Evolutionary conservation across 1,140 invertebrate genomes (phyloP), one percentile per base, ranked within the genome.

Genomic region (Drosophila seguyi): DNA sequence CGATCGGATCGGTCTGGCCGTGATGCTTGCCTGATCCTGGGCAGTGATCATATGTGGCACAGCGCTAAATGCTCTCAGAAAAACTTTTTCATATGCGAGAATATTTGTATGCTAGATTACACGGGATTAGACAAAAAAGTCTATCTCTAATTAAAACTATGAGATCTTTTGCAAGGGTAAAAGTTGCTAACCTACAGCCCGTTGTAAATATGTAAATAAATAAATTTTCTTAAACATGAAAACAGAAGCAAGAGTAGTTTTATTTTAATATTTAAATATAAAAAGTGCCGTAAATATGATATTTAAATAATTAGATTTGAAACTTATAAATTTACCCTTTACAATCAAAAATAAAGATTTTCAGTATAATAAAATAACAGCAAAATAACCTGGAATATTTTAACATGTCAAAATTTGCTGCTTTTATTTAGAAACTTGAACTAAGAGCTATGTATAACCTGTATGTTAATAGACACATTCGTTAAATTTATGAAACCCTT

Each of bases 41-140:
- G 36, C 4, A 2, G 20, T 2, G 68, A 88, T 34, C 25, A 57
- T 3, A 41, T 31, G 2, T 83, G 83, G 83, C 73, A 83, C 48
- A 80, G 79, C 18, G 84, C 42, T 8, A 5, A 45, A 14, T 87
- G 84, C 18, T 2, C 44, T 20, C 11, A 60, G 0, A 48, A 77
- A 18, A 58, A 74, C 22, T 65, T 25, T 39, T 82, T 87, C 10
- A 60, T 87, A 31, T 87, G 84, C 58, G 79, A 87, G 57, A 74
- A 65, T 25, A 4, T 52, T 16, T 80, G 72, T 36, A 27, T 34
- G 18, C 29, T 66, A 14, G 48, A 67, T 25, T 34, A 39, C n/a
- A 53, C 73, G 7, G 22, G 13, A n/a, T 11, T 52, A 11, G 53
- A 57, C 44, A 48, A 75, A 20, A 55, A 16, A 62, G 41, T 74